Evolutionary conservation across 2,113 vertebrate species (phyloP).

Genomic region (Tyto alba): DNA sequence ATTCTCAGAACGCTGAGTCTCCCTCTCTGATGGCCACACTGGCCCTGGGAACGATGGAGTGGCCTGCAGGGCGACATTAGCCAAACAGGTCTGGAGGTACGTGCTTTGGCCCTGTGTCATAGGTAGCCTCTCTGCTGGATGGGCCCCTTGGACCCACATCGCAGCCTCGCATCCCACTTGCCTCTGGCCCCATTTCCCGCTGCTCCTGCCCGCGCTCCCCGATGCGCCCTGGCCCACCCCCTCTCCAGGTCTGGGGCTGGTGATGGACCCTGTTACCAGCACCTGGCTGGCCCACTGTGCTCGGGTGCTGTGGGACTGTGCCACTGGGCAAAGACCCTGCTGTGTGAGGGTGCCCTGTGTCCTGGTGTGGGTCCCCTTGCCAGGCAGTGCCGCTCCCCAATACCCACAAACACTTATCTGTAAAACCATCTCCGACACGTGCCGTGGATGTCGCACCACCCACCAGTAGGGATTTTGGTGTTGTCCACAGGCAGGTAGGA

Average conservation of each 20-base stretch:
- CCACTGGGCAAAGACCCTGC: neutral
- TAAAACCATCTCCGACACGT: neutral
- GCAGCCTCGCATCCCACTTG: neutral
- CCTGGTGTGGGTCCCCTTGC: neutral
- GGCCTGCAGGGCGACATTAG: neutral
- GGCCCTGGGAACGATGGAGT: neutral
- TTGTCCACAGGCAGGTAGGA: slow-evolving; percentile 85
- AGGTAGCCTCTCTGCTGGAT: neutral
- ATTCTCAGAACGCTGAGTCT: neutral
- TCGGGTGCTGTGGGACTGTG: neutral
- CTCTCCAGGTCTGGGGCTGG: neutral
- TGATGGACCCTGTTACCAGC: neutral
- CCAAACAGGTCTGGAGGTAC: neutral
- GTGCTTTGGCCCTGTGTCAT: neutral
- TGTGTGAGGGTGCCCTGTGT: neutral
- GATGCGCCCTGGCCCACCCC: too few species aligned
- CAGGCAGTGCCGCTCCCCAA: neutral
- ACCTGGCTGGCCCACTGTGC: neutral
- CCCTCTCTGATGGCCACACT: neutral
- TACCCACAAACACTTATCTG: neutral
- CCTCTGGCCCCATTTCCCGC: neutral
- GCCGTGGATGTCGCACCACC: neutral
- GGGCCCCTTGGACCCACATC: too few species aligned
- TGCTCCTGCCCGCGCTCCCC: neutral
- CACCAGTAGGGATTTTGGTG: slow-evolving; percentile 84